Conservation (phyloP, 64 coral and sea anemone species). For the Stichodactyla helianthus region DNA sequence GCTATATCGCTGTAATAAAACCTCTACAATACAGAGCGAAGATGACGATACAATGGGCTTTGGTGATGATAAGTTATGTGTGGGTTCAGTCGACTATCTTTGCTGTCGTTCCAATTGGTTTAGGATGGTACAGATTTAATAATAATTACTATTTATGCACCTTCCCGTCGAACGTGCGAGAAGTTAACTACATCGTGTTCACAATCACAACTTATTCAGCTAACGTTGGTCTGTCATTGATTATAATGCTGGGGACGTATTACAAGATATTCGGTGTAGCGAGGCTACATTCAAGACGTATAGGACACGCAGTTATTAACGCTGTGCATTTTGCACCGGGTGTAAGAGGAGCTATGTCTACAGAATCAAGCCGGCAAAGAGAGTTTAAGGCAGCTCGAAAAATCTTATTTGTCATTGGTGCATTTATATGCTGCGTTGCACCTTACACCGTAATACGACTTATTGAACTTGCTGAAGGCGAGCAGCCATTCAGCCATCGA, state of each 20-base stretch:
- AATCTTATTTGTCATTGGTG: constrained; percentile 94
- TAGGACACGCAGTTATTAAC: constrained; percentile 84
- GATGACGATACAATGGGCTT: constrained; percentile 86
- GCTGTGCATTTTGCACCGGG: constrained; percentile 66
- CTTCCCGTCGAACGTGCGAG: constrained; percentile 57
- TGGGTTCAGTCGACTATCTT: constrained; percentile 86
- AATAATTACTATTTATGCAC: constrained; percentile 81
- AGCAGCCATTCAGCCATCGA: constrained; percentile 22
- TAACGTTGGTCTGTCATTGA: constrained; percentile 66
- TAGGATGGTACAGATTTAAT: constrained; percentile 85
- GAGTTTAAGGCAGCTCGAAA: constrained; percentile 95
- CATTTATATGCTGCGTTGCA: constrained; percentile 85
- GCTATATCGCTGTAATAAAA: constrained; percentile 91
- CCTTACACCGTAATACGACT: constrained; percentile 79
- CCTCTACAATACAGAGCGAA: constrained; percentile 93
- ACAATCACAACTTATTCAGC: constrained; percentile 59
- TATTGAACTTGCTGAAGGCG: constrained; percentile 43
- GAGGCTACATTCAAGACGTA: constrained; percentile 75
- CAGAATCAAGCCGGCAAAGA: constrained; percentile 75
- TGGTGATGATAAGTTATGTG: constrained; percentile 71
- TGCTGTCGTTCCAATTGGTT: constrained; percentile 58
- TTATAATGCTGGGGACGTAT: constrained; percentile 65
- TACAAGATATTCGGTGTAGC: constrained; percentile 95
- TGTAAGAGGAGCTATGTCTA: constrained; percentile 44
- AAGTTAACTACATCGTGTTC: constrained; percentile 52